phyloP scores from a whole-genome alignment of 2,113 vertebrate species.

The Ochotona curzoniae region DNA sequence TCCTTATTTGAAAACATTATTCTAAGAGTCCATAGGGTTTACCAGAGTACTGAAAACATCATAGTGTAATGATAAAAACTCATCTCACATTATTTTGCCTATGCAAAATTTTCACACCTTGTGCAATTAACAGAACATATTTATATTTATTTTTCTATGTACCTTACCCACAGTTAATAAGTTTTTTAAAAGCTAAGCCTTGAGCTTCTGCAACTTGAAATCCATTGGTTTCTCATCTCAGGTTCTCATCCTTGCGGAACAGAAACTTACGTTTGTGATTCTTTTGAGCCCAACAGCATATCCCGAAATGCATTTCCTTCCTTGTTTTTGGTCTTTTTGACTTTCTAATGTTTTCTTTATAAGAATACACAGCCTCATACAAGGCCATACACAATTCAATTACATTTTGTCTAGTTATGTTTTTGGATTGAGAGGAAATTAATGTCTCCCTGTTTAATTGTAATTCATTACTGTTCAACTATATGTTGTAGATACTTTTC shows the following conservation, averaged over 20 bases:
- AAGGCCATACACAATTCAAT: background rate
- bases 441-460: background rate
- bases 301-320: background rate
- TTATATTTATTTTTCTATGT: background rate
- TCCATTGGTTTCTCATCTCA: background rate
- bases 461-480: background rate
- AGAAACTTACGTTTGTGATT: background rate
- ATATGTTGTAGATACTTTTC: background rate
- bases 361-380: background rate
- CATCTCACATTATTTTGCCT: background rate
- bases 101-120: background rate
- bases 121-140: background rate
- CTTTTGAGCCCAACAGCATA: background rate
- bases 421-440: background rate
- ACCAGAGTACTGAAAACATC: background rate
- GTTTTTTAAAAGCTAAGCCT: background rate
- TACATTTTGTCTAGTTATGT: slow-evolving; percentile 1
- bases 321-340: background rate
- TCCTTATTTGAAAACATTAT: background rate
- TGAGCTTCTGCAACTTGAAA: background rate
- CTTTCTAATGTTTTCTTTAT: background rate
- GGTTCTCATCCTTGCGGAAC: background rate
- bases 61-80: background rate
- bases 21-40: background rate
- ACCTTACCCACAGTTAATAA: background rate